A percentile compares a stretch with the other conserved stretches of the same genome.
Conservation (phyloP, 2,797 vertebrate genomes). For the Syngnathus acus region DNA sequence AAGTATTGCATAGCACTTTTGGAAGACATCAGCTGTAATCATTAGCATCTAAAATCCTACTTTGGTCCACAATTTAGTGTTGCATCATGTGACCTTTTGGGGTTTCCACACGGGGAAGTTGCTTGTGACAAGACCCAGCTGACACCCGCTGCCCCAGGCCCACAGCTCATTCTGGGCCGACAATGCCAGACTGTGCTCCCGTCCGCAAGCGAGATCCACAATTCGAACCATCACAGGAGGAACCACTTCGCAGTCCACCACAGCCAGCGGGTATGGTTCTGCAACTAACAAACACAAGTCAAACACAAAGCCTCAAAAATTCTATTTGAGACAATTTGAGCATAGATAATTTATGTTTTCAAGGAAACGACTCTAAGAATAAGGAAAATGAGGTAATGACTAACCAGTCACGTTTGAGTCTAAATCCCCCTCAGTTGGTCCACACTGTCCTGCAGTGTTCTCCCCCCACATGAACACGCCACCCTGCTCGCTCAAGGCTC, state of each 20-base stretch:
- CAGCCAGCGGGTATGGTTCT: conserved; percentile 73
- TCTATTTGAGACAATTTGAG: background rate
- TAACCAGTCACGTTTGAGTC: conserved; percentile 44
- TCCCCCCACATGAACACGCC: conserved; percentile 89
- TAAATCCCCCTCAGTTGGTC: conserved; percentile 56
- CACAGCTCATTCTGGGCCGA: conserved; percentile 87
- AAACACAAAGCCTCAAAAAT: background rate
- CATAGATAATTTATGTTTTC: background rate
- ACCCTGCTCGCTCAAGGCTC: conserved; percentile 81
- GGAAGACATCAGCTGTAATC: background rate
- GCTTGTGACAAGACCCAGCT: conserved; percentile 86
- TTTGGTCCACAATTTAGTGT: background rate
- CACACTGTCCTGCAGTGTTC: conserved; percentile 90
- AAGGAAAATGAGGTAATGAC: conserved; percentile 6
- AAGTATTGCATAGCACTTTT: no score
- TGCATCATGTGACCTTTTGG: conserved; percentile 68
- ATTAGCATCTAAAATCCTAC: background rate
- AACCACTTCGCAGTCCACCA: conserved; percentile 78
- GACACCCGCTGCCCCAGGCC: conserved; percentile 96
- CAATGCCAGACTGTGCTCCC: conserved; percentile 86
- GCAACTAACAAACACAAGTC: conserved; percentile 49
- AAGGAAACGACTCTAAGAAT: background rate
- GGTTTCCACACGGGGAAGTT: conserved; percentile 85
- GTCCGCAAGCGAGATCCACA: conserved; percentile 84
- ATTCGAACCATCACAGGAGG: conserved; percentile 74